phyloP scores from a whole-genome alignment of 2,113 vertebrate genomes.

The Brevimyrus niger region DNA sequence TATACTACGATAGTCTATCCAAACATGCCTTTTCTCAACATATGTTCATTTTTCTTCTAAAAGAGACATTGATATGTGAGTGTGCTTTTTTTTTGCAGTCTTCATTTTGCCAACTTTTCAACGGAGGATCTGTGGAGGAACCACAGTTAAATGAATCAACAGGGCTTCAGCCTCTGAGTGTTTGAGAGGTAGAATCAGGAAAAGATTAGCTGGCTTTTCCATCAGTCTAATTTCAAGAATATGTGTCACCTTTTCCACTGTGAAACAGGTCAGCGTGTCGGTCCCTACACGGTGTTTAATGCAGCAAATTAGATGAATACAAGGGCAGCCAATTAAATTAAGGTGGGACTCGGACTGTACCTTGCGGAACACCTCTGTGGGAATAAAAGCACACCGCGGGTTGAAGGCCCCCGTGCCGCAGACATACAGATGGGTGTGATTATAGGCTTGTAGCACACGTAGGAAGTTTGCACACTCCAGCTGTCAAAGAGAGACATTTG shows the following conservation, averaged over 20 bases:
- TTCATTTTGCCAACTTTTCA: background rate
- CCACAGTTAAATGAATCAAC: background rate
- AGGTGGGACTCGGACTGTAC: constrained; percentile 36
- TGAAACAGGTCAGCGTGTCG: background rate
- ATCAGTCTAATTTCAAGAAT: background rate
- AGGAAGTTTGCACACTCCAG: constrained; percentile 69
- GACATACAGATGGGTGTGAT: constrained; percentile 67
- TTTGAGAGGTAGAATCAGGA: background rate
- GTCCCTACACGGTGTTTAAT: background rate
- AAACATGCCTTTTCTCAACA: background rate
- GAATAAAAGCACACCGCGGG: constrained; percentile 63
- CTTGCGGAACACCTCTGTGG: constrained; percentile 53
- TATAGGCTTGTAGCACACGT: constrained; percentile 63
- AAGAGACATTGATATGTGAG: background rate
- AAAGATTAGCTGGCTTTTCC: background rate
- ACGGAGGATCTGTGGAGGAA: background rate
- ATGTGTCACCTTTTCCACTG: background rate
- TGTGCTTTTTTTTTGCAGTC: background rate
- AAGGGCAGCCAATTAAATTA: background rate
- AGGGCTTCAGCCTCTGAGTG: background rate
- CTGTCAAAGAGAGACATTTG: constrained; percentile 36
- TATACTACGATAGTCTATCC: background rate
- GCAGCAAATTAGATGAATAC: background rate
- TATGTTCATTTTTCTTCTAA: background rate
- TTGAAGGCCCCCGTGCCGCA: constrained; percentile 71